Percentiles rank a stretch among this genome's conserved stretches.
Evolutionary conservation across 2,797 vertebrate species (phyloP).

Genomic region (Heteromormyrus szaboi): DNA sequence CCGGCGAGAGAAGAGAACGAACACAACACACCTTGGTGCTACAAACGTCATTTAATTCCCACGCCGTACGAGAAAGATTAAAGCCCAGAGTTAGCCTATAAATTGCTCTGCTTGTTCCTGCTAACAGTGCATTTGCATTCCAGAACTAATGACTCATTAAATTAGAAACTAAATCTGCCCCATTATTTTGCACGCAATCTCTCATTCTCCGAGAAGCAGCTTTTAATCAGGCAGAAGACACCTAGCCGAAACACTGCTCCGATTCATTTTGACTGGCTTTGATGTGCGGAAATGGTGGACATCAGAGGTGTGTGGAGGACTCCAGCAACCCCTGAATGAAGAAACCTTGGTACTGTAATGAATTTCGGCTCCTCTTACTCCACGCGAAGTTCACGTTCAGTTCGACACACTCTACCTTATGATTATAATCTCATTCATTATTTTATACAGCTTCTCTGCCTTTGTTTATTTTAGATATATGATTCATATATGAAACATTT

Average conservation of each 20-base stretch:
- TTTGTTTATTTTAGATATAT: neutral
- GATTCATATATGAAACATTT: neutral
- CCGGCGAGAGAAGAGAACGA: neutral
- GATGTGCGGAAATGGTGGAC: neutral
- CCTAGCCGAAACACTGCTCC: neutral
- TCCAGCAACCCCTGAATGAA: neutral
- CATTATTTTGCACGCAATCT: neutral
- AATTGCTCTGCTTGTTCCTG: constrained; percentile 7
- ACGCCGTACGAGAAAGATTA: neutral
- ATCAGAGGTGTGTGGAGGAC: neutral
- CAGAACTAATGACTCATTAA: constrained; percentile 17
- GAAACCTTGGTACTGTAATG: neutral
- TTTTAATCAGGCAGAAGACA: neutral
- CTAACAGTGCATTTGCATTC: constrained; percentile 14
- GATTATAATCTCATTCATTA: neutral
- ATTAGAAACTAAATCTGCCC: constrained; percentile 5
- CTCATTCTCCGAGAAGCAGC: neutral
- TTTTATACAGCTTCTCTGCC: neutral
- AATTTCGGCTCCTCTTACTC: neutral
- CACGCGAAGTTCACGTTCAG: neutral
- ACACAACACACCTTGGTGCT: neutral
- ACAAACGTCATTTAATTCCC: neutral
- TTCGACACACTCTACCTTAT: neutral
- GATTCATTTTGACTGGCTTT: neutral
- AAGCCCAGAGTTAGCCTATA: neutral